These are phyloP conservation scores for Leistus spinibarbis DNA, from an alignment of 2,888 invertebrate species.

Conservation along the genomic window DNA sequence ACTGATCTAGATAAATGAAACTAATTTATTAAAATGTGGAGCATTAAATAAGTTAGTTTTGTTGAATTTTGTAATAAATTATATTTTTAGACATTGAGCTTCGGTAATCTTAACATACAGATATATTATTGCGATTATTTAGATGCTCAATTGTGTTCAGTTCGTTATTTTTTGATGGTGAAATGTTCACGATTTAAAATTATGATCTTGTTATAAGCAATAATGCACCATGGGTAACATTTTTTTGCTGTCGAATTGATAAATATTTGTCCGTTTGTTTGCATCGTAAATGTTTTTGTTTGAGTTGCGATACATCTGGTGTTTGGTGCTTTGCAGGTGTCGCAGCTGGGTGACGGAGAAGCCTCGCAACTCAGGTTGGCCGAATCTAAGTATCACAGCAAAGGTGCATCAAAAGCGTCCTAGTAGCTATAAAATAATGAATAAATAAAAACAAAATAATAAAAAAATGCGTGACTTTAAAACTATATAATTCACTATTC, in stretches of 20 bases:
- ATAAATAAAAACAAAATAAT: constrained; percentile 14
- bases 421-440: constrained; percentile 40
- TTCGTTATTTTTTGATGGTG: not conserved
- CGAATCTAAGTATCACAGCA: constrained; percentile 59
- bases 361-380: constrained; percentile 56
- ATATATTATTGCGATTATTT: too few species aligned
- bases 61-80: too few species aligned
- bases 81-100: too few species aligned
- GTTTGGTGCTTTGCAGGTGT: constrained; percentile 59
- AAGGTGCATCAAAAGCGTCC: constrained; percentile 49
- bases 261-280: constrained; percentile 26
- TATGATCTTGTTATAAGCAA: not conserved
- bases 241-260: not conserved
- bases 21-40: too few species aligned
- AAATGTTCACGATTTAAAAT: not conserved
- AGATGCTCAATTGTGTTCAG: not conserved
- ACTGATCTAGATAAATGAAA: too few species aligned
- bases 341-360: constrained; percentile 56
- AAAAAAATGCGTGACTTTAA: not conserved
- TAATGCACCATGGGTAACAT: not conserved
- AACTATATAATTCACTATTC: constrained; percentile 2
- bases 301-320: constrained; percentile 48
- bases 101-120: too few species aligned
- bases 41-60: too few species aligned
- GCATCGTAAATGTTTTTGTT: constrained; percentile 12